A percentile compares a stretch with the other conserved stretches of the same genome.
phyloP scores from a whole-genome alignment of 2,888 invertebrate species.

The Quadroppia sp. region DNA sequence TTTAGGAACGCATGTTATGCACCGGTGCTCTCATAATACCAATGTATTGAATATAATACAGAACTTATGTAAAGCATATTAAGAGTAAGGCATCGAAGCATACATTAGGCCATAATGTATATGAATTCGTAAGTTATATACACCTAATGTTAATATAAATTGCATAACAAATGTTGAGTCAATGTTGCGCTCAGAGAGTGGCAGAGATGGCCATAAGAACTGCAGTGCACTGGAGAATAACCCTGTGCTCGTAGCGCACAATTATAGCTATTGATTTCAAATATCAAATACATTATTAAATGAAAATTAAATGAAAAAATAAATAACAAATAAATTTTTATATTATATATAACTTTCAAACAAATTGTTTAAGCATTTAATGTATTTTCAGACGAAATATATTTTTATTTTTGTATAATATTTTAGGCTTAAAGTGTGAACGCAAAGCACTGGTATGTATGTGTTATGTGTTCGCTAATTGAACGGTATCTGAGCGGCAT shows the following conservation, averaged over 20 bases:
- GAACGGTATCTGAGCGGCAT: conserved; percentile 27
- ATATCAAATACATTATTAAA: too few relatives aligned
- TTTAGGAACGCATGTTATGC: conserved; percentile 25
- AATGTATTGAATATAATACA: neutral
- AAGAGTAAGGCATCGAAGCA: conserved; percentile 8
- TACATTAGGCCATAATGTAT: conserved; percentile 2
- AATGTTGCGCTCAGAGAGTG: conserved; percentile 14
- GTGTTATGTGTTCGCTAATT: conserved; percentile 15
- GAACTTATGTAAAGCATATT: conserved; percentile 32
- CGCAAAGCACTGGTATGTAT: conserved; percentile 14
- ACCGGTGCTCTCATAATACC: conserved; percentile 8
- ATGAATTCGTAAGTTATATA: conserved; percentile 15
- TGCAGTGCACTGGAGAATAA: neutral
- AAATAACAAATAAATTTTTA: too few relatives aligned
- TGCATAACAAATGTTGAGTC: neutral
- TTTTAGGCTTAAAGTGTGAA: too few relatives aligned
- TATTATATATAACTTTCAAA: too few relatives aligned
- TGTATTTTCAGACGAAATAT: too few relatives aligned
- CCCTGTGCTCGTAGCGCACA: neutral
- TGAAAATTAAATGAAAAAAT: too few relatives aligned
- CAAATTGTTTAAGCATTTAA: too few relatives aligned
- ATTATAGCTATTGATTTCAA: too few relatives aligned
- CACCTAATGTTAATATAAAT: conserved; percentile 1
- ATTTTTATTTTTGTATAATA: too few relatives aligned
- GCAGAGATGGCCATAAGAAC: neutral